Percentiles rank a stretch among this genome's conserved stretches.
phyloP scores from a whole-genome alignment of 64 coral and sea anemone genomes.

The Dendrophyllia cribrosa region DNA sequence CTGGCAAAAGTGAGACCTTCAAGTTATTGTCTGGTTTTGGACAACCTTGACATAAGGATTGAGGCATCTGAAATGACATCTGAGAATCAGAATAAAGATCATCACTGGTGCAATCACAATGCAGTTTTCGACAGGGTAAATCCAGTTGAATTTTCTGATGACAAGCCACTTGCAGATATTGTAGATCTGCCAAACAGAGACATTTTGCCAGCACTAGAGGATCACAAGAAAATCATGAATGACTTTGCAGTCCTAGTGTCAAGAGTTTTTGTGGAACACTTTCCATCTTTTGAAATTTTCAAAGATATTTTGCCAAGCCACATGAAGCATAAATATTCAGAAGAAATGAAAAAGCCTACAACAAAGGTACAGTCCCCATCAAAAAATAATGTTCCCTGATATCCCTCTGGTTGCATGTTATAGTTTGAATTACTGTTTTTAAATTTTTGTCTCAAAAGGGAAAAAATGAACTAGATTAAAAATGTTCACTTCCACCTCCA shows the following conservation, averaged over 20 bases:
- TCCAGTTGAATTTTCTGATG: slow-evolving; percentile 2
- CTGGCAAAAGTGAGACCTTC: no score
- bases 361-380: no score
- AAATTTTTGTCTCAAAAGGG: no score
- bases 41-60: slow-evolving; percentile 40
- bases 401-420: no score
- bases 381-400: no score
- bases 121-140: slow-evolving; percentile 34
- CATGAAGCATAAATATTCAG: slow-evolving; percentile 47
- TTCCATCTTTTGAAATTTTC: slow-evolving; percentile 40
- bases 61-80: slow-evolving; percentile 56
- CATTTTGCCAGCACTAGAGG: not conserved
- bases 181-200: slow-evolving; percentile 22
- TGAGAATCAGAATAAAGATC: slow-evolving; percentile 60
- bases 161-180: slow-evolving; percentile 29
- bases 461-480: no score
- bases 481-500: no score
- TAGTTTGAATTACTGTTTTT: no score
- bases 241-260: not conserved
- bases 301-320: slow-evolving; percentile 11
- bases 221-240: not conserved
- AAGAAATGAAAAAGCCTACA: not conserved
- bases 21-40: slow-evolving; percentile 35
- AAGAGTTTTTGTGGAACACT: slow-evolving; percentile 14
- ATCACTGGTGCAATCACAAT: slow-evolving; percentile 71